phyloP scores from a whole-genome alignment of 2,113 vertebrate species.

The Acinonyx jubatus region DNA sequence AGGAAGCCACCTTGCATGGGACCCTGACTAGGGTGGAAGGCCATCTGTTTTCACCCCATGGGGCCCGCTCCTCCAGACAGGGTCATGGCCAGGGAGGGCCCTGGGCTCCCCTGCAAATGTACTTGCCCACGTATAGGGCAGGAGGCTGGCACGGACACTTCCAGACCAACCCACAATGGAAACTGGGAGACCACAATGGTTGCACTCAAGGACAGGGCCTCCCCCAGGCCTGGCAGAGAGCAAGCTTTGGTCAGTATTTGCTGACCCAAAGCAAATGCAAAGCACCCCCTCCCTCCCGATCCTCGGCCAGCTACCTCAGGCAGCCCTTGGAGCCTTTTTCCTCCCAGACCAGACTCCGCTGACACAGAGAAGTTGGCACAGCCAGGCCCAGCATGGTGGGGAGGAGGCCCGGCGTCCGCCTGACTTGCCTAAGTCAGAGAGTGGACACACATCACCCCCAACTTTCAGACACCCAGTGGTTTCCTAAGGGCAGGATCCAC shows the following conservation, averaged over 20 bases:
- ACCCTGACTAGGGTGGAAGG: neutral
- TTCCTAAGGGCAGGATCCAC: neutral
- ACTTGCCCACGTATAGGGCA: neutral
- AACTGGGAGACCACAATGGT: too few relatives aligned
- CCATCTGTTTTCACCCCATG: accelerated
- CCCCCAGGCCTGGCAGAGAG: neutral
- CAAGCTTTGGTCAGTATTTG: neutral
- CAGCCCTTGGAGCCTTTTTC: neutral
- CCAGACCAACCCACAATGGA: neutral
- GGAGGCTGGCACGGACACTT: neutral
- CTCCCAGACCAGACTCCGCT: neutral
- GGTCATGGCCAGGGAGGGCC: neutral
- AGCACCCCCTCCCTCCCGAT: neutral
- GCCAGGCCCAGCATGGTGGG: neutral
- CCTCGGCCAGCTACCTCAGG: neutral
- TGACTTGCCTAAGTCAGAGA: neutral
- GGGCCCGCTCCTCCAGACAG: neutral
- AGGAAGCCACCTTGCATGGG: neutral
- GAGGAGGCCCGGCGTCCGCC: neutral
- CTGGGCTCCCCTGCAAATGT: neutral
- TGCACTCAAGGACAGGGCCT: neutral
- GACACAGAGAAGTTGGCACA: neutral
- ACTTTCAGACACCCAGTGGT: neutral
- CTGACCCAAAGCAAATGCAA: neutral
- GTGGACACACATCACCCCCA: neutral